These are phyloP conservation scores for Chromobotia macracanthus DNA, from an alignment of 2,797 vertebrate genomes.

Conservation along the genomic window DNA sequence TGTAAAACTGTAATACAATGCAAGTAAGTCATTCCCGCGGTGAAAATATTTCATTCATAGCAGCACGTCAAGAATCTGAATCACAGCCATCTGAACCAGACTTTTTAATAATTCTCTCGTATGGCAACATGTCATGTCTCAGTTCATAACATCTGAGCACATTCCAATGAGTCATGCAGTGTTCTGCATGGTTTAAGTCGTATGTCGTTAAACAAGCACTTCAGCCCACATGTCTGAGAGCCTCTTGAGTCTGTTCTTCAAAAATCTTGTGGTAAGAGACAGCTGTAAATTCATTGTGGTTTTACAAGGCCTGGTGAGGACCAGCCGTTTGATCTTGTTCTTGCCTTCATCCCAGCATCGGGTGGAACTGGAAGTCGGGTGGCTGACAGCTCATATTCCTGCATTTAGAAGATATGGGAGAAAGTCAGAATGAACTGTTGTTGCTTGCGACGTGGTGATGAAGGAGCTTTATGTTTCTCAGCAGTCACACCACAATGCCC, in stretches of 20 bases:
- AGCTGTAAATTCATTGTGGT: constrained; percentile 37
- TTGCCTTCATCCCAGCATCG: background rate
- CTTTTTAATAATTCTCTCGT: constrained; percentile 32
- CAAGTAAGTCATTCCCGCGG: constrained; percentile 18
- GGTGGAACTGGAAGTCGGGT: constrained; percentile 28
- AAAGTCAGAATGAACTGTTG: background rate
- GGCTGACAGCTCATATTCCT: constrained; percentile 28
- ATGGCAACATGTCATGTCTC: constrained; percentile 36
- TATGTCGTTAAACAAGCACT: constrained; percentile 32
- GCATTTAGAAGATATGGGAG: constrained; percentile 17
- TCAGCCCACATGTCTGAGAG: constrained; percentile 14
- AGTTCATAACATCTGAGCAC: constrained; percentile 19
- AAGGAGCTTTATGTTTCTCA: constrained; percentile 38
- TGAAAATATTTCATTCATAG: constrained; percentile 21
- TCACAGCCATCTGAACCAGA: constrained; percentile 8
- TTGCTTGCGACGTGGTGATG: constrained; percentile 13
- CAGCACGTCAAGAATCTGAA: background rate
- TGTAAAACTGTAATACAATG: constrained; percentile 27
- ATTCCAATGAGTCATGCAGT: constrained; percentile 27
- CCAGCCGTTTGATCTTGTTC: background rate
- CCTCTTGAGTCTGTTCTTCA: constrained; percentile 17
- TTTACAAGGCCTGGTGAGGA: no score
- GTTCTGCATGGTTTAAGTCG: constrained; percentile 20
- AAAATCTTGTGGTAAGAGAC: constrained; percentile 34
- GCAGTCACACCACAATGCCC: constrained; percentile 8